These are phyloP conservation scores for Solea solea DNA, from an alignment of 2,113 vertebrate genomes.

Conservation along the genomic window DNA sequence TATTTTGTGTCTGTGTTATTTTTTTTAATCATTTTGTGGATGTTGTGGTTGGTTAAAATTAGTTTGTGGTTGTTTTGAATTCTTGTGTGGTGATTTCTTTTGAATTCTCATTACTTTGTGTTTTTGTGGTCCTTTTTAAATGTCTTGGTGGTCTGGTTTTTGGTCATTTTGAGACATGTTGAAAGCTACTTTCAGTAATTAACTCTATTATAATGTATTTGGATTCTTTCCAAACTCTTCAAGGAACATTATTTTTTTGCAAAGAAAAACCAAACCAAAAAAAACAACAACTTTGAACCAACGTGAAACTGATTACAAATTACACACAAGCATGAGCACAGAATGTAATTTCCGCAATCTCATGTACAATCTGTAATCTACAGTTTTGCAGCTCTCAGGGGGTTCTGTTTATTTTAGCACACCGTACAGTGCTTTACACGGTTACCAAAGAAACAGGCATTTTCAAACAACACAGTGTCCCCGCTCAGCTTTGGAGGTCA, in stretches of 20 bases:
- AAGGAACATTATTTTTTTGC: constrained; percentile 30
- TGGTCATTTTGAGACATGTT: not conserved
- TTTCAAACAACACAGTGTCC: constrained; percentile 61
- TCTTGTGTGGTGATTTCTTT: too few relatives aligned
- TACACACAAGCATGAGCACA: not conserved
- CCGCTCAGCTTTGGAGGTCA: constrained; percentile 47
- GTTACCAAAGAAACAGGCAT: constrained; percentile 67
- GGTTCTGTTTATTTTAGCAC: constrained; percentile 12
- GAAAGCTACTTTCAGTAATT: not conserved
- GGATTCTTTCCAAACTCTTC: constrained; percentile 39
- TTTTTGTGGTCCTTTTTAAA: not conserved
- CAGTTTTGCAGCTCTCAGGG: constrained; percentile 24
- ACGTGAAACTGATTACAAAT: constrained; percentile 36
- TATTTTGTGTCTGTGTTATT: not conserved
- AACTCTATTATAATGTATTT: constrained; percentile 31
- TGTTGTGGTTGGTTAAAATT: too few relatives aligned
- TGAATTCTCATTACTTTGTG: not conserved
- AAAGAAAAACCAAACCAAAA: not conserved
- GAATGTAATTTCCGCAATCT: constrained; percentile 49
- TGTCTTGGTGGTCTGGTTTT: not conserved
- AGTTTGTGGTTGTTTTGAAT: not conserved
- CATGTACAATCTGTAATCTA: constrained; percentile 34
- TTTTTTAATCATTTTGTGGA: too few relatives aligned
- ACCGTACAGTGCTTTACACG: constrained; percentile 28
- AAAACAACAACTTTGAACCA: not conserved